Conservation (phyloP, 2,888 invertebrate species). For the Galeruca laticollis region DNA sequence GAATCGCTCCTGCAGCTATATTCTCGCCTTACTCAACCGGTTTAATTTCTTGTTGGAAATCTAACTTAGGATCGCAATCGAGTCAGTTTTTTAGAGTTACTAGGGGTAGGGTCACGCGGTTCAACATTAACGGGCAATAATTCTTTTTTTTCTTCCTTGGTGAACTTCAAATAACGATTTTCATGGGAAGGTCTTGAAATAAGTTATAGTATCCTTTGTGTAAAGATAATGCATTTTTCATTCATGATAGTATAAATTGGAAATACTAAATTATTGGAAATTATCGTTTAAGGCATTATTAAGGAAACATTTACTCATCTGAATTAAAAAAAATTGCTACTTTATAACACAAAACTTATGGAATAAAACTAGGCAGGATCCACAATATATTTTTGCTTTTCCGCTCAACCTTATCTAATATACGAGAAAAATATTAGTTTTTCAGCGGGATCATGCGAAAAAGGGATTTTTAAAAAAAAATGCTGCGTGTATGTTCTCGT, state of each 20-base stretch:
- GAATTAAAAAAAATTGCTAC: too few species aligned
- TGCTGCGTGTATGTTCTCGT: too few species aligned
- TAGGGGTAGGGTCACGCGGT: constrained; percentile 34
- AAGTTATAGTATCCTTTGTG: constrained; percentile 8
- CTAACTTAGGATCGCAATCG: constrained; percentile 31
- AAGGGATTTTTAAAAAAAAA: too few species aligned
- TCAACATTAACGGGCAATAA: constrained; percentile 37
- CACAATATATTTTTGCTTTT: too few species aligned
- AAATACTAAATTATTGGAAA: neutral
- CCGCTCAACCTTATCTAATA: too few species aligned
- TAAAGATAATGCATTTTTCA: neutral
- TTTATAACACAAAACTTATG: too few species aligned
- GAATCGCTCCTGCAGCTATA: constrained; percentile 22
- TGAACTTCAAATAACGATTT: neutral
- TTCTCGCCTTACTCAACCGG: constrained; percentile 33
- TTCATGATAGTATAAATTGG: neutral
- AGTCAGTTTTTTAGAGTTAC: constrained; percentile 36
- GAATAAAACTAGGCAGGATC: too few species aligned
- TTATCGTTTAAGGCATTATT: neutral
- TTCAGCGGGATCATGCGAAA: too few species aligned
- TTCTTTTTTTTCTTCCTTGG: constrained; percentile 26
- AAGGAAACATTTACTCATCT: too few species aligned
- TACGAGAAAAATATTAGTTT: too few species aligned
- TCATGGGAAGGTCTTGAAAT: constrained; percentile 3
- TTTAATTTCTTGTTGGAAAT: constrained; percentile 42